phyloP scores from a whole-genome alignment of 2,888 invertebrate genomes.

The Erebia palarica region DNA sequence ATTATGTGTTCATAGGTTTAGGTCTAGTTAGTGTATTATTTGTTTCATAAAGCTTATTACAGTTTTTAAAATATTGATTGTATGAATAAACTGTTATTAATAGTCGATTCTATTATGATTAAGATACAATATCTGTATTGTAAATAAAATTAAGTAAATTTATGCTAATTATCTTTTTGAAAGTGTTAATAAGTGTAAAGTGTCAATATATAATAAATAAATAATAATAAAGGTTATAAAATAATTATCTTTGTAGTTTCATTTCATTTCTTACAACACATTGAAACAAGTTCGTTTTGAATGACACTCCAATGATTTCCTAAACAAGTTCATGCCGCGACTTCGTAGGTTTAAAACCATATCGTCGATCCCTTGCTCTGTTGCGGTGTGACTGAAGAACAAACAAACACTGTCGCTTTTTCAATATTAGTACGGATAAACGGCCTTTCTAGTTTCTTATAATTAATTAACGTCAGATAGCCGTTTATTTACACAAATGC shows the following conservation, averaged over 20 bases:
- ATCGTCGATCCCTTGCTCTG: too few relatives aligned
- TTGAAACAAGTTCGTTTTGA: too few relatives aligned
- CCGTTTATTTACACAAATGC: too few relatives aligned
- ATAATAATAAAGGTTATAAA: background rate
- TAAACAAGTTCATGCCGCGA: too few relatives aligned
- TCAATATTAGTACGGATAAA: too few relatives aligned
- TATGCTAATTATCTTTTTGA: background rate
- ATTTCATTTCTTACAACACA: background rate
- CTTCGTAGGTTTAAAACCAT: too few relatives aligned
- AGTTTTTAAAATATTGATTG: background rate
- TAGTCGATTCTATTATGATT: too few relatives aligned
- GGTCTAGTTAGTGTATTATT: background rate
- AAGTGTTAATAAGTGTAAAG: background rate
- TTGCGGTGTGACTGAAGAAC: too few relatives aligned
- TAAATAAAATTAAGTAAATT: background rate
- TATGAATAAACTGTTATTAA: background rate
- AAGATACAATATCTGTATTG: background rate
- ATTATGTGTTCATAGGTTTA: constrained; percentile 8
- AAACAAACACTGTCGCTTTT: too few relatives aligned
- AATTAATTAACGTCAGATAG: too few relatives aligned
- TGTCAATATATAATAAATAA: constrained; percentile 11
- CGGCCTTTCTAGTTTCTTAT: too few relatives aligned
- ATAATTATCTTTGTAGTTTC: background rate
- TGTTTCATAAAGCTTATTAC: background rate
- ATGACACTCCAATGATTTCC: too few relatives aligned